Evolutionary conservation across 2,888 invertebrate species (phyloP), one percentile per base, ranked within the genome.

Genomic region (Spisula solida): DNA sequence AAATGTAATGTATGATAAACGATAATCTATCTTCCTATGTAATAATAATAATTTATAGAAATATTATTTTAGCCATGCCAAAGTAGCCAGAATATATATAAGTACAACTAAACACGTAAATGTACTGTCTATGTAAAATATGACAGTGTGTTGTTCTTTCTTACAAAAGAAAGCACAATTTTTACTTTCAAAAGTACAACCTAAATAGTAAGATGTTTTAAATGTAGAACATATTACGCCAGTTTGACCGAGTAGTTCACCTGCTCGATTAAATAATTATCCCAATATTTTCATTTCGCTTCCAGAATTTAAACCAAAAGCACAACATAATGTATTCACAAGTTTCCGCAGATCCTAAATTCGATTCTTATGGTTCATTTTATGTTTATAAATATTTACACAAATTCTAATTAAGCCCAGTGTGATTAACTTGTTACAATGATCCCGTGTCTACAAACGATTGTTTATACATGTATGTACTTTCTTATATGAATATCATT

Each of bases 261-360:
- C 25, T 25, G 60, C 12, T 66, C 12, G 25, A 66, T 66, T 66
- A 66, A 25, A 66, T 25, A 66, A 66, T 25, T 66, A n/a, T 66
- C 60, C 25, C n/a, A 66, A 66, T 66, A 66, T 66, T 66, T 25
- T 25, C 25, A 25, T 66, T 25, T 66, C 60, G 25, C 60, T 66
- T 66, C 6, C n/a, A n/a, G 60, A 25, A 25, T 66, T 66, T 66
- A 66, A 66, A 66, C 60, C n/a, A 25, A 66, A 66, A 66, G 25
- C 60, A 66, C n/a, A 66, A 66, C 60, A 66, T 66, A 41, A 66
- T 25, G 25, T 66, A 66, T 66, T n/a, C 60, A 25, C 25, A 66
- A 25, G 60, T 66, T n/a, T 5, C 6, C 60, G 60, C 20, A 66
- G 25, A 25, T 66, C 60, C 1, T 25, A 25, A 10, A 66, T 66